Evolutionary conservation across 92 coral and sea anemone species (phyloP).

Genomic region (Chrysogorgia sp.): DNA sequence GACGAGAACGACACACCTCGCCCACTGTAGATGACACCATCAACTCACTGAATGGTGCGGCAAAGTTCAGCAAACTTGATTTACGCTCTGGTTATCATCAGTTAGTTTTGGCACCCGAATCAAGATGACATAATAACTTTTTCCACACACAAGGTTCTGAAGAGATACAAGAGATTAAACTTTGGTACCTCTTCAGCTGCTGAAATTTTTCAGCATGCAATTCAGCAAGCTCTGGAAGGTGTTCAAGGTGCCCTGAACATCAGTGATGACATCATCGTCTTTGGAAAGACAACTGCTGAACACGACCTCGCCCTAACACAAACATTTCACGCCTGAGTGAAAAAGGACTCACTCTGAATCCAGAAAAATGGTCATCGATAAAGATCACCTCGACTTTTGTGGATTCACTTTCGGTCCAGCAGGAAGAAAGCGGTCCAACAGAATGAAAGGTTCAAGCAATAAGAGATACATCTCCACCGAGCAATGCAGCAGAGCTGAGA

Average conservation of each 20-base stretch:
- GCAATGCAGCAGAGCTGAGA: conserved; percentile 47
- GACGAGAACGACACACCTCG: conserved; percentile 42
- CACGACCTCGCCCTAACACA: conserved; percentile 17
- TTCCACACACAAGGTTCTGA: conserved; percentile 49
- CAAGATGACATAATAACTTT: conserved; percentile 57
- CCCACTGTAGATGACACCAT: conserved; percentile 44
- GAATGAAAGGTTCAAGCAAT: conserved; percentile 10
- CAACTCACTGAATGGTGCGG: conserved; percentile 52
- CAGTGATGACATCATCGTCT: conserved; percentile 56
- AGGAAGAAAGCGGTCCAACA: too few relatives aligned
- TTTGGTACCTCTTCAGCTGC: conserved; percentile 47
- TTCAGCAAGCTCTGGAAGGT: conserved; percentile 46
- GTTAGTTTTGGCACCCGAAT: conserved; percentile 51
- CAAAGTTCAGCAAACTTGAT: conserved; percentile 41
- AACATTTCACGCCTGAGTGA: conserved; percentile 35
- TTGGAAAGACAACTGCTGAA: conserved; percentile 23
- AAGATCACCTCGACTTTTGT: conserved; percentile 43
- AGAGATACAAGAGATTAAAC: conserved; percentile 50
- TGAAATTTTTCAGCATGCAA: conserved; percentile 48
- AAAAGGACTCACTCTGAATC: conserved; percentile 31
- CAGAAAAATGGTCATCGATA: conserved; percentile 35
- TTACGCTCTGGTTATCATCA: conserved; percentile 33
- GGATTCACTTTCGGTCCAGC: conserved; percentile 36
- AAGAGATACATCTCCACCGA: conserved; percentile 28
- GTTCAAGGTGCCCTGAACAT: conserved; percentile 52